Evolutionary conservation across 2,113 vertebrate genomes (phyloP).

Genomic region (Campylomormyrus numenius): DNA sequence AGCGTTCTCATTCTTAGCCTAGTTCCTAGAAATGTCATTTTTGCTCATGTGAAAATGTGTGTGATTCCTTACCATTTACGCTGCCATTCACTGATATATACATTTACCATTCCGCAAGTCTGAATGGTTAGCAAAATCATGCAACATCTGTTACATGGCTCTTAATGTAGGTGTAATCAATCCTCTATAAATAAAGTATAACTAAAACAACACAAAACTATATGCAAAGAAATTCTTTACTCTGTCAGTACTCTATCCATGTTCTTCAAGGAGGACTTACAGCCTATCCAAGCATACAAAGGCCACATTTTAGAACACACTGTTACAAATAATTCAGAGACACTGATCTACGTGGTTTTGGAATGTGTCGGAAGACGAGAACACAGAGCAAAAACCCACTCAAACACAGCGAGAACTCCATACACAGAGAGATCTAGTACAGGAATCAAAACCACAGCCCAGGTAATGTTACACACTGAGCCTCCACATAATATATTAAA

Average conservation of each 20-base stretch:
- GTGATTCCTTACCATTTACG: neutral
- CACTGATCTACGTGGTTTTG: neutral
- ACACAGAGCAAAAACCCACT: neutral
- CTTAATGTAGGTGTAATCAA: neutral
- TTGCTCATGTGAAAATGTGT: neutral
- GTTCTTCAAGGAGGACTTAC: neutral
- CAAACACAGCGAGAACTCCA: neutral
- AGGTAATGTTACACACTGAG: neutral
- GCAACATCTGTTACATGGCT: neutral
- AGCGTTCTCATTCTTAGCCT: neutral
- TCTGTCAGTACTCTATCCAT: neutral
- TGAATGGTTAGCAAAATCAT: neutral
- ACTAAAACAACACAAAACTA: neutral
- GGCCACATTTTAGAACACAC: neutral
- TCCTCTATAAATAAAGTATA: neutral
- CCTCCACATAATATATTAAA: neutral
- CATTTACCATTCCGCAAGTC: neutral
- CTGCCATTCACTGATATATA: neutral
- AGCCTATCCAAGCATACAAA: neutral
- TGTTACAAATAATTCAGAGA: neutral
- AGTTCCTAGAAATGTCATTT: neutral
- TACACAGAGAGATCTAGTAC: neutral
- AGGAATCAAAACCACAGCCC: neutral
- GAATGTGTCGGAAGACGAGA: neutral
- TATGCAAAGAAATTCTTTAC: neutral